Evolutionary conservation across 1,140 invertebrate species (phyloP).

Genomic region (Drosophila parvula): DNA sequence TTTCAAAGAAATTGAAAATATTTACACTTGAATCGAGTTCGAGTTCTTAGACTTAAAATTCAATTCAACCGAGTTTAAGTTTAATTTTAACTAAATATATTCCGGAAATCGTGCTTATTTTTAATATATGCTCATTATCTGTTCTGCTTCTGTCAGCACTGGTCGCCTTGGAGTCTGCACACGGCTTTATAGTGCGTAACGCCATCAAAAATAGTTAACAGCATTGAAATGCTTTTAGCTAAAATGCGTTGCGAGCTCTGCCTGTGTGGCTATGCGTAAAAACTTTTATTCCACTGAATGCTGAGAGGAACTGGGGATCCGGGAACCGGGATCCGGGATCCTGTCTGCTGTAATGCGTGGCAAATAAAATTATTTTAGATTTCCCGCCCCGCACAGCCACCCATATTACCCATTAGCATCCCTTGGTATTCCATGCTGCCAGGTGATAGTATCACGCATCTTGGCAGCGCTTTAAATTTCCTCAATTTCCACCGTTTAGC

Average conservation of each 20-base stretch:
- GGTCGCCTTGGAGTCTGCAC: conserved; percentile 5
- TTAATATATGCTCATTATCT: not conserved
- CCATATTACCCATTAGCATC: conserved; percentile 1
- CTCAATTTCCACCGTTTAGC: conserved; percentile 2
- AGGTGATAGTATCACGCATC: conserved; percentile 31
- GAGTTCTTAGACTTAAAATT: not conserved
- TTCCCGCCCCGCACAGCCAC: conserved; percentile 14
- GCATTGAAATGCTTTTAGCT: conserved; percentile 79
- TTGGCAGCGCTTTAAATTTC: conserved; percentile 32
- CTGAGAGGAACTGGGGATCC: not conserved
- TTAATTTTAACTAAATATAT: not conserved
- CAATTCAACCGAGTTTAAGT: not conserved
- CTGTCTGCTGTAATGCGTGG: conserved; percentile 27
- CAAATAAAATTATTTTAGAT: conserved; percentile 65
- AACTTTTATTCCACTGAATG: conserved; percentile 43
- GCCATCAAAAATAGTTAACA: conserved; percentile 78
- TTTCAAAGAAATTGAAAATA: not conserved
- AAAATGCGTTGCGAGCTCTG: conserved; percentile 53
- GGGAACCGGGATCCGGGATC: not conserved
- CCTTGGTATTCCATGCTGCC: not conserved
- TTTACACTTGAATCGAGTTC: not conserved
- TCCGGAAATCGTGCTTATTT: not conserved
- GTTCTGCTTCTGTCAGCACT: not conserved
- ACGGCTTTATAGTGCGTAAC: conserved; percentile 72
- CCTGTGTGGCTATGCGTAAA: conserved; percentile 52